Evolutionary conservation across 1,140 invertebrate species (phyloP), one percentile per base, ranked within the genome.

Genomic region (Drosophila sproati): DNA sequence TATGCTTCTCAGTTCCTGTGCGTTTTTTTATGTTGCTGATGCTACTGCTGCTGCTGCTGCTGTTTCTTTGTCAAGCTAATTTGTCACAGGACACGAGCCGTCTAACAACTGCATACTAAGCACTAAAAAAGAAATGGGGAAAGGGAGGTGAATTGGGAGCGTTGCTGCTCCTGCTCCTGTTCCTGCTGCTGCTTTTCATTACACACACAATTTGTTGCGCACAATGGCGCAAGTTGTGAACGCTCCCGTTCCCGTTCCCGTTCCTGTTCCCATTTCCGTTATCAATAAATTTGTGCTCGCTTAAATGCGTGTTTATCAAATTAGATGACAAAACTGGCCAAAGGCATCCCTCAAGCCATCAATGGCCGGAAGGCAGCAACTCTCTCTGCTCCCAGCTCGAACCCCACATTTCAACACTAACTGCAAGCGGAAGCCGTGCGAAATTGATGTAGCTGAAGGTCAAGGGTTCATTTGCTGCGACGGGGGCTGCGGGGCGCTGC

Each of bases 181-280:
- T 52, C 45, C 5, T 8, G 48, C 6, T 51, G 63, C 50, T 47
- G 64, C 67, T 51, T 78, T 88, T 83, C 70, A 88, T 89, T 88
- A 88, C 85, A 88, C 86, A 88, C 67, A 57, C 80, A 80, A 88
- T 88, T 88, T 88, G 83, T 83, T 89, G 80, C 77, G 74, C 77
- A 88, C 78, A 88, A 89, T 80, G 72, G 54, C 12, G 51, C 56
- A 20, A 59, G 70, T 66, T n/a, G 39, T 35, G 48, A 43, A 39
- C 55, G 41, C 10, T 7, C 20, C 37, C 54, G 54, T 60, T 86
- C 85, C 37, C 37, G 3, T 2, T 8, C 7, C 28, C 55, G 29
- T 70, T 35, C 41, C 48, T 63, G 66, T 56, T 59, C 51, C 31
- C 63, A 50, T 63, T 86, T 89, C 86, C 85, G 85, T 79, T 85